phyloP scores from a whole-genome alignment of 2,888 invertebrate genomes.

The Odiellus spinosus region DNA sequence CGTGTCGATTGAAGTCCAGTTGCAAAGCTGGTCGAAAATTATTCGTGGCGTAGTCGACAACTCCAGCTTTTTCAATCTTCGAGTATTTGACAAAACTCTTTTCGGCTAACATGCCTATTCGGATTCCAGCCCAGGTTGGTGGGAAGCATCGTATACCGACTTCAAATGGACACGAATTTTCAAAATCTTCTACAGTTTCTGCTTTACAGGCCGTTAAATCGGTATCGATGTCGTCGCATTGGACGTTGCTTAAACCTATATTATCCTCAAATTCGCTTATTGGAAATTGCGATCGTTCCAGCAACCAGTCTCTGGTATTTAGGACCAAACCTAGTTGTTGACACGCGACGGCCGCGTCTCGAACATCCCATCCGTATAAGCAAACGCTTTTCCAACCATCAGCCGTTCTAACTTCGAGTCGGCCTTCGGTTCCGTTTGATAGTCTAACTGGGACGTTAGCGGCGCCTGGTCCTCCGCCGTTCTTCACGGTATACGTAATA shows the following conservation, averaged over 20 bases:
- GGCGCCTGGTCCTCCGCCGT: not conserved
- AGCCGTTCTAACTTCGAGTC: slow-evolving; percentile 56
- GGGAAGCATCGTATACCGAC: slow-evolving; percentile 77
- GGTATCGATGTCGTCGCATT: slow-evolving; percentile 74
- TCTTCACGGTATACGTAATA: slow-evolving; percentile 8
- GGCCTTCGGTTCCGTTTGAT: slow-evolving; percentile 72
- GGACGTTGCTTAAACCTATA: slow-evolving; percentile 64
- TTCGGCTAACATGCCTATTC: slow-evolving; percentile 75
- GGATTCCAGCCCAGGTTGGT: slow-evolving; percentile 82
- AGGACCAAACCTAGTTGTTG: slow-evolving; percentile 83
- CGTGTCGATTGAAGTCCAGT: slow-evolving; percentile 44
- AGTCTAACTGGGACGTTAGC: slow-evolving; percentile 47
- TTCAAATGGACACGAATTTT: slow-evolving; percentile 73
- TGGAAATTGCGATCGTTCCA: slow-evolving; percentile 67
- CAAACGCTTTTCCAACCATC: slow-evolving; percentile 95
- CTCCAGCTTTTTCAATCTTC: slow-evolving; percentile 77
- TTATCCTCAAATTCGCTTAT: slow-evolving; percentile 47
- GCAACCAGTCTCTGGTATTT: slow-evolving; percentile 78
- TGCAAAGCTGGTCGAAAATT: slow-evolving; percentile 75
- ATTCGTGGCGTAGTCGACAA: slow-evolving; percentile 79
- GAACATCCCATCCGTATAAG: slow-evolving; percentile 84
- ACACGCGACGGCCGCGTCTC: slow-evolving; percentile 81
- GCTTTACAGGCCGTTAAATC: slow-evolving; percentile 66
- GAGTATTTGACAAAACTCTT: slow-evolving; percentile 71
- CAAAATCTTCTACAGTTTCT: slow-evolving; percentile 52